These are phyloP conservation scores for Drosophila tani DNA, from an alignment of 1,140 invertebrate genomes.

Conservation along the genomic window DNA sequence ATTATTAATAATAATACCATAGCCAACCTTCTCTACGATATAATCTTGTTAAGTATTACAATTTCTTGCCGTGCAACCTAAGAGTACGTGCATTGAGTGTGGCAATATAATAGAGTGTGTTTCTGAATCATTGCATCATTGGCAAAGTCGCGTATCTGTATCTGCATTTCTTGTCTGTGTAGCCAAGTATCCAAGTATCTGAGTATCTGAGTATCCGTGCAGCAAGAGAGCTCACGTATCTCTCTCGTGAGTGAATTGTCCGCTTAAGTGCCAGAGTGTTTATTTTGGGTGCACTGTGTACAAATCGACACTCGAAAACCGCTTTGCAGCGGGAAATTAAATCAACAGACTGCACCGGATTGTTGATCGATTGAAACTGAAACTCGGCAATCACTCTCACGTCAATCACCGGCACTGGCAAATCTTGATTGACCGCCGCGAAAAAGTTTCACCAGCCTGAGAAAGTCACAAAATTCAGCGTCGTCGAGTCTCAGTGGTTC, in stretches of 20 bases:
- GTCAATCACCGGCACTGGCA: conserved; percentile 27
- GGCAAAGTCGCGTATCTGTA: conserved; percentile 30
- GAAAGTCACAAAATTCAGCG: conserved; percentile 27
- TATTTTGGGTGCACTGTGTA: conserved; percentile 36
- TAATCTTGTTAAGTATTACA: background rate
- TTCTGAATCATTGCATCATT: conserved; percentile 40
- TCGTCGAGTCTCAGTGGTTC: conserved; percentile 4
- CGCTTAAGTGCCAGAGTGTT: conserved; percentile 9
- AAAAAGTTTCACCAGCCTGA: conserved; percentile 37
- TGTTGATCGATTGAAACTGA: conserved; percentile 3
- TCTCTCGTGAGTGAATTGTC: background rate
- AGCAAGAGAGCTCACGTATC: no score
- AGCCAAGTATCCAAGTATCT: conserved; percentile 4
- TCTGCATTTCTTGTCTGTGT: conserved; percentile 23
- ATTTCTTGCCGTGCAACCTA: conserved; percentile 9
- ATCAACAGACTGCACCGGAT: conserved; percentile 6
- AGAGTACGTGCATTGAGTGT: conserved; percentile 25
- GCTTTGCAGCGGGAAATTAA: conserved; percentile 34
- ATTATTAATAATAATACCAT: no score
- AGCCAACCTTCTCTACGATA: background rate
- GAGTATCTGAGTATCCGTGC: background rate
- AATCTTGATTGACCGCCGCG: conserved; percentile 35
- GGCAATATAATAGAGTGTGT: conserved; percentile 44
- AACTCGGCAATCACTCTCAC: conserved; percentile 21
- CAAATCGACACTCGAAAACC: conserved; percentile 26